Conservation (phyloP, 2,888 invertebrate genomes). For the Smittia sp. region DNA sequence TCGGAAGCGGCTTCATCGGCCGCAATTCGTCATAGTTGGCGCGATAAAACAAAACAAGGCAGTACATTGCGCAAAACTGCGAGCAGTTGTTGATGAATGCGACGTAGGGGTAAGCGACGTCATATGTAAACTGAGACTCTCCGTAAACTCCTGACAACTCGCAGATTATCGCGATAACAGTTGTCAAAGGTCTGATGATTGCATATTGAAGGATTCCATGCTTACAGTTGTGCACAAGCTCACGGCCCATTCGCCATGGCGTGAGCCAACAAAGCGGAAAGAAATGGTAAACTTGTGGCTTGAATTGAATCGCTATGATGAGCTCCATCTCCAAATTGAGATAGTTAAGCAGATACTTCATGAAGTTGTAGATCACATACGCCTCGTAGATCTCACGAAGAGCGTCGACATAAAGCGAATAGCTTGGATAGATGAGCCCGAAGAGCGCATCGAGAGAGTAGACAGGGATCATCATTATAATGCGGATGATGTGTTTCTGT, state of each 20-base stretch:
- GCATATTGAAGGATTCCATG: constrained; percentile 96
- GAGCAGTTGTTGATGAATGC: constrained; percentile 78
- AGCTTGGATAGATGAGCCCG: constrained; percentile 79
- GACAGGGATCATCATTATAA: constrained; percentile 36
- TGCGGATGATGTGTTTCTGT: constrained; percentile 32
- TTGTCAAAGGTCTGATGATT: constrained; percentile 54
- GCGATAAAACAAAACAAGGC: constrained; percentile 87
- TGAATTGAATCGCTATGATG: constrained; percentile 74
- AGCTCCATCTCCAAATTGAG: constrained; percentile 83
- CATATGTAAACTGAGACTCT: constrained; percentile 84
- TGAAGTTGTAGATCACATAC: constrained; percentile 97
- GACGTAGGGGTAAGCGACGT: constrained; percentile 86
- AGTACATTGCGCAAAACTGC: constrained; percentile 95
- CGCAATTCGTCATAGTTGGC: constrained; percentile 79
- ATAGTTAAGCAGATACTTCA: constrained; percentile 90
- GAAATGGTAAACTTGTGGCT: constrained; percentile 80
- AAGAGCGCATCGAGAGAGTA: constrained; percentile 64
- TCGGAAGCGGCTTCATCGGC: constrained; percentile 91
- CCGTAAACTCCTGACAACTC: constrained; percentile 82
- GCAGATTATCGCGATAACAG: constrained; percentile 59
- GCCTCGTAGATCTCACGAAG: constrained; percentile 95
- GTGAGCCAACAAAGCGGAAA: constrained; percentile 88
- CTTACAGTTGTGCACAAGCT: constrained; percentile 91
- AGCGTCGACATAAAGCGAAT: constrained; percentile 90
- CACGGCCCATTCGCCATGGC: constrained; percentile 92